Base-by-base conservation (phyloP, 64 coral and sea anemone species). In the Pocillopora verrucosa region DNA sequence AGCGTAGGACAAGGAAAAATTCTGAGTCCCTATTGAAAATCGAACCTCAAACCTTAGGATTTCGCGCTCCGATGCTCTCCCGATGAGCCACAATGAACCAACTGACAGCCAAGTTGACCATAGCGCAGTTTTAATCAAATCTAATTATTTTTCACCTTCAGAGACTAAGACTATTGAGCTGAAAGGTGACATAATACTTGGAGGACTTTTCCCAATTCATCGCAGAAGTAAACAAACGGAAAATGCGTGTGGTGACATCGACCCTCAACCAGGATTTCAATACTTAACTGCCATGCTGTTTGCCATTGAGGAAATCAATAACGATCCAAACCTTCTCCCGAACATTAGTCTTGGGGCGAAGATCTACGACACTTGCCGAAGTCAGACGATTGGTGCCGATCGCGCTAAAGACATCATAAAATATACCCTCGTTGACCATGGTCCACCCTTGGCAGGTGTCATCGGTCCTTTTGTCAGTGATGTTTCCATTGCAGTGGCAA, bases 401-500 rank as follows among this genome's bases (percentile, higher is more conserved):
- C 77, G 89, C 20, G 91, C 97, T 3, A 99, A 95, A 60, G 93
- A 99, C 19, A 63, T 95, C 9, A 99, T 99, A 65, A 99, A 90
- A 26, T 93, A 95, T 63, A 95, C 97, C 0, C 79, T 89, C 1
- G 74, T 67, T 26, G 75, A 77, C 12, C 87, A 95, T 58, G 74
- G 74, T 24, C 12, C 94, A 0, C 97, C 94, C 7, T 73, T 99
- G 24, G 91, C 91, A 0, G 90, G 91, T 69, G 97, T 99, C 15
- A 95, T 99, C 30, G 97, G 97, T 2, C 90, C 97, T n/a, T 90
- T 93, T 60, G 76, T 91, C 37, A 99, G 97, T 75, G 97, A 99
- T 73, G 94, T 99, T 13, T 92, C 93, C 0, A 36, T 95, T 10
- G 94, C 94, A 5, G 97, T 99, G 10, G 97, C 94, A 10, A 95